Base-by-base conservation (phyloP, 2,888 invertebrate genomes). In the Deilephila elpenor region DNA sequence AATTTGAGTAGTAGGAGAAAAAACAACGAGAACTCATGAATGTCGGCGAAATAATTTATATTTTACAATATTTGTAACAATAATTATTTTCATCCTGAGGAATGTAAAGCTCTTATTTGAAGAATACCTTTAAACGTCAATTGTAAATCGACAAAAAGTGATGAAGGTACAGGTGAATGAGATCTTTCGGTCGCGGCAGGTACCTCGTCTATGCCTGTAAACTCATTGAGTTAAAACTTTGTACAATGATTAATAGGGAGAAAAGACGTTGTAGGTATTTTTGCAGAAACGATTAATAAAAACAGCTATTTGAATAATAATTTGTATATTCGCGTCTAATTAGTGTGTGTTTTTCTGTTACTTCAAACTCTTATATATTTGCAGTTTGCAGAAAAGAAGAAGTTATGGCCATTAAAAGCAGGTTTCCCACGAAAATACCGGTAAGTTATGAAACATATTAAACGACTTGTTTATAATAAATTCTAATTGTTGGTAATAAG, bases 401-500 rank as follows among this genome's bases (percentile, higher is more conserved):
- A 93, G 97, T 97, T 8, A 95, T 96, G 88, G 96, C 96, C n/a
- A 97, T 98, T 75, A 95, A 96, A 87, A 95, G 95, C 81, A 97
- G 97, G 91, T 97, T 97, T 89, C 97, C 97, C 4, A 96, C 96
- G 44, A 97, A 97, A 96, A 96, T 97, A 87, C 97, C 97, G 79
- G 97, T 97, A 93, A 96, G 97, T 84, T 53, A 20, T 5, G 6
- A 3, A 32, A 32, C n/a, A 32, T 59, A 25, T 34, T 25, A 29
- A 34, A n/a, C 25, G 29, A 59, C 29, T 53, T n/a, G n/a, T 70
- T 51, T 25, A 25, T 32, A 61, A 61, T 19, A 44, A 29, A 29
- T 32, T 8, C 14, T 20, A 37, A 64, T 51, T 51, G 29, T 29
- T 3, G 8, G 8, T 60, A 29, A 14, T 60, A 25, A 51, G 3